These are phyloP conservation scores for Brachionus angularis DNA, from an alignment of 1,140 invertebrate species.

Conservation along the genomic window DNA sequence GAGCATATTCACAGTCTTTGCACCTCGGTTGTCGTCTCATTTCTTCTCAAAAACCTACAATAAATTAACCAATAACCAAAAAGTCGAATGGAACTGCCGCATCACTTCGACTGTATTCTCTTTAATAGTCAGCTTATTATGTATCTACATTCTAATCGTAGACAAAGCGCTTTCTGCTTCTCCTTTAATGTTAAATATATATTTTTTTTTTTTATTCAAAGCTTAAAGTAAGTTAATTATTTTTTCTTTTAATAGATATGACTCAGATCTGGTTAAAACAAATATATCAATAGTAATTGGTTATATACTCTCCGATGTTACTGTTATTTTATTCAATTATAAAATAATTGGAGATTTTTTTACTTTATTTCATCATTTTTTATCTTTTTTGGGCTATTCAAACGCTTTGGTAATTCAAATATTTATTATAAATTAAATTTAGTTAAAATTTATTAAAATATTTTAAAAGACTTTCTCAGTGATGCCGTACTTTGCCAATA, in stretches of 20 bases:
- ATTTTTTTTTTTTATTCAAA: slow-evolving; percentile 44
- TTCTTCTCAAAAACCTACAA: neutral
- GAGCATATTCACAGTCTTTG: slow-evolving; percentile 9
- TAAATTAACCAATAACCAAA: neutral
- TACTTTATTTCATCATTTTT: slow-evolving; percentile 52
- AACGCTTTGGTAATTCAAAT: slow-evolving; percentile 51
- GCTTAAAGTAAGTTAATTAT: neutral
- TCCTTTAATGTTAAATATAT: slow-evolving; percentile 52
- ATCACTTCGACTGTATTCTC: slow-evolving; percentile 51
- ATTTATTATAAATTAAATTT: slow-evolving; percentile 2
- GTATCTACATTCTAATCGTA: slow-evolving; percentile 51
- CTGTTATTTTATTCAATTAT: slow-evolving; percentile 51
- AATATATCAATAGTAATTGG: slow-evolving; percentile 37
- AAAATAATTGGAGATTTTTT: slow-evolving; percentile 52
- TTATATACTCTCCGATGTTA: slow-evolving; percentile 47
- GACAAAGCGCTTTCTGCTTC: slow-evolving; percentile 50
- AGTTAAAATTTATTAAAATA: neutral
- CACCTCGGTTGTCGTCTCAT: neutral
- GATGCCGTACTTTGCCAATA: slow-evolving; percentile 54
- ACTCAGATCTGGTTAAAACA: slow-evolving; percentile 38
- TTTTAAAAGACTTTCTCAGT: slow-evolving; percentile 49
- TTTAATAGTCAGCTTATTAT: slow-evolving; percentile 50
- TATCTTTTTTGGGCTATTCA: slow-evolving; percentile 53
- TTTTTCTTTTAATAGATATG: neutral
- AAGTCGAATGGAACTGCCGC: slow-evolving; percentile 46